Conservation (phyloP, 1,140 invertebrate species). For the Bombus superbus region DNA sequence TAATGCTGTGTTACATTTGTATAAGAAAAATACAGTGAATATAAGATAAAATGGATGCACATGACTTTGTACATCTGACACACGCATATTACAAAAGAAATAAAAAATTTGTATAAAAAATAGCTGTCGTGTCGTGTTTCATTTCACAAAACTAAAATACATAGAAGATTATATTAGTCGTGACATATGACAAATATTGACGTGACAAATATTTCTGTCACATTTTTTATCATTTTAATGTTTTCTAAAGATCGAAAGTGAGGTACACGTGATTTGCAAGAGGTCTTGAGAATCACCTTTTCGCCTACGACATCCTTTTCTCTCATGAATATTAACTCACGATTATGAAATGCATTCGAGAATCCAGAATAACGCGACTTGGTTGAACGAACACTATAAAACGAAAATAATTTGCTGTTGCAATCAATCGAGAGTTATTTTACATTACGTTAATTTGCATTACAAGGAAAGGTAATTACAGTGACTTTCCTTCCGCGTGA, state of each 20-base stretch:
- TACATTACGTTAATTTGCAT: background rate
- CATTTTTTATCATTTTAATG: background rate
- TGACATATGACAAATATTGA: background rate
- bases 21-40: background rate
- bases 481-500: conserved; percentile 7
- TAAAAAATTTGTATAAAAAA: conserved; percentile 45
- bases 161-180: background rate
- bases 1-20: background rate
- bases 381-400: background rate
- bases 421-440: background rate
- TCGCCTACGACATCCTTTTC: conserved; percentile 15
- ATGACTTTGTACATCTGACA: background rate
- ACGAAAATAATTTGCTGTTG: background rate
- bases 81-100: conserved; percentile 13
- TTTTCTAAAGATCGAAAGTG: background rate
- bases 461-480: background rate
- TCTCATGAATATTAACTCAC: conserved; percentile 31
- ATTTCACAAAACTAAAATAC: background rate
- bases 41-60: background rate
- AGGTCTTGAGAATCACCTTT: conserved; percentile 21
- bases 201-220: background rate
- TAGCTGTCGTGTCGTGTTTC: no score
- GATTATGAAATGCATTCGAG: background rate
- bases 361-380: no score
- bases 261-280: conserved; percentile 27